phyloP scores from a whole-genome alignment of 2,797 vertebrate genomes.

The Delichon dasypus region DNA sequence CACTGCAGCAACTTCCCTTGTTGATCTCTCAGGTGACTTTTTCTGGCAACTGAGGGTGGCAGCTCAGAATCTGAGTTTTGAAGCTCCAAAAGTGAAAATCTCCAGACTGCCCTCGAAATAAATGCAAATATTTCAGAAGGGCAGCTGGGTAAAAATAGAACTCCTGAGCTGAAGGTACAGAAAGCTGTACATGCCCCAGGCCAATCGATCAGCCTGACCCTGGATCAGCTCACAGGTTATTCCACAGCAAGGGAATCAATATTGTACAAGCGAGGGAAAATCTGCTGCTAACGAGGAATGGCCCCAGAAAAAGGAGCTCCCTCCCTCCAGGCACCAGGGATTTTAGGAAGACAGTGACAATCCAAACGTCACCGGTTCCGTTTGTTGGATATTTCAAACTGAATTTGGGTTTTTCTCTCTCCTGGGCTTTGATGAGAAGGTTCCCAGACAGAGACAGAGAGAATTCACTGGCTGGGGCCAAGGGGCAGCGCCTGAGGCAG shows the following conservation, averaged over 20 bases:
- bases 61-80: neutral
- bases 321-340: neutral
- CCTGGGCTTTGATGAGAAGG: neutral
- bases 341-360: neutral
- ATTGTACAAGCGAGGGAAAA: neutral
- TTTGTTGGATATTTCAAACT: neutral
- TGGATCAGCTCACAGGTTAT: neutral
- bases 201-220: neutral
- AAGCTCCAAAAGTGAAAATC: neutral
- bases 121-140: neutral
- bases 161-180: neutral
- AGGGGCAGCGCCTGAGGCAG: no score
- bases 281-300: neutral
- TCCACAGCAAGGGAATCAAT: neutral
- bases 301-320: neutral
- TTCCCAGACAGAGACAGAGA: neutral
- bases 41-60: neutral
- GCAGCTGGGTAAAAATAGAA: neutral
- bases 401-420: neutral
- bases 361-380: neutral
- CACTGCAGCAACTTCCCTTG: no score
- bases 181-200: rapidly evolving
- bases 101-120: neutral
- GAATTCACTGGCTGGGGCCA: neutral
- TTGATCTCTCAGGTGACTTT: neutral